phyloP scores from a whole-genome alignment of 1,140 invertebrate genomes.

The Glomeris maerens region DNA sequence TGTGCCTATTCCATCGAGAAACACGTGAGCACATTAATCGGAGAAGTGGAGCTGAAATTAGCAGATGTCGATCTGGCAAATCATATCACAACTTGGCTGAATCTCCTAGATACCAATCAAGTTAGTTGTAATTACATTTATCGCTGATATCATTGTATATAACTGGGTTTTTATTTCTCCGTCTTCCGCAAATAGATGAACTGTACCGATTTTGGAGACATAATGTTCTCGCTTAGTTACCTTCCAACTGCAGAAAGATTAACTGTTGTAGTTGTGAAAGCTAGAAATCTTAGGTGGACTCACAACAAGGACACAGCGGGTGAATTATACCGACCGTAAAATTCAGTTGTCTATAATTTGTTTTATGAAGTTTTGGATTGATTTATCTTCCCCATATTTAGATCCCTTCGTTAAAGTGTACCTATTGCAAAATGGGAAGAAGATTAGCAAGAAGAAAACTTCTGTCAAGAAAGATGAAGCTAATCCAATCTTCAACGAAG shows the following conservation, averaged over 20 bases:
- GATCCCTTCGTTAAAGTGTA: slow-evolving; percentile 43
- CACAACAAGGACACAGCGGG: slow-evolving; percentile 26
- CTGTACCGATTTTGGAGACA: slow-evolving; percentile 34
- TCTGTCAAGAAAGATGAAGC: slow-evolving; percentile 50
- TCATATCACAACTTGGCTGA: slow-evolving; percentile 45
- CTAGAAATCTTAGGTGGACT: slow-evolving; percentile 36
- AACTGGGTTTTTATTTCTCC: background rate
- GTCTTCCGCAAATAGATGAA: slow-evolving; percentile 1
- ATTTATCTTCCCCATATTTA: background rate
- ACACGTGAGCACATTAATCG: slow-evolving; percentile 46
- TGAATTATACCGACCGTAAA: too few species aligned
- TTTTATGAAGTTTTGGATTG: too few species aligned
- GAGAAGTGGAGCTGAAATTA: slow-evolving; percentile 45
- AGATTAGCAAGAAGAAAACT: slow-evolving; percentile 59
- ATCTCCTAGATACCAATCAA: slow-evolving; percentile 44
- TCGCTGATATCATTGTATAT: background rate
- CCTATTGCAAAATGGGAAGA: slow-evolving; percentile 55
- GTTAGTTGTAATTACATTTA: slow-evolving; percentile 27
- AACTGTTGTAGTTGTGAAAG: slow-evolving; percentile 43
- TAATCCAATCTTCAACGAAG: slow-evolving; percentile 61
- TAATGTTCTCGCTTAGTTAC: slow-evolving; percentile 44
- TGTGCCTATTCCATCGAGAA: slow-evolving; percentile 46
- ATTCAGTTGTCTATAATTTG: too few species aligned
- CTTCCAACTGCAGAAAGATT: slow-evolving; percentile 42
- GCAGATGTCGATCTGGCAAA: slow-evolving; percentile 42